Evolutionary conservation across 1,140 invertebrate genomes (phyloP), one percentile per base, ranked within the genome.

Genomic region (Acromyrmex charruanus): DNA sequence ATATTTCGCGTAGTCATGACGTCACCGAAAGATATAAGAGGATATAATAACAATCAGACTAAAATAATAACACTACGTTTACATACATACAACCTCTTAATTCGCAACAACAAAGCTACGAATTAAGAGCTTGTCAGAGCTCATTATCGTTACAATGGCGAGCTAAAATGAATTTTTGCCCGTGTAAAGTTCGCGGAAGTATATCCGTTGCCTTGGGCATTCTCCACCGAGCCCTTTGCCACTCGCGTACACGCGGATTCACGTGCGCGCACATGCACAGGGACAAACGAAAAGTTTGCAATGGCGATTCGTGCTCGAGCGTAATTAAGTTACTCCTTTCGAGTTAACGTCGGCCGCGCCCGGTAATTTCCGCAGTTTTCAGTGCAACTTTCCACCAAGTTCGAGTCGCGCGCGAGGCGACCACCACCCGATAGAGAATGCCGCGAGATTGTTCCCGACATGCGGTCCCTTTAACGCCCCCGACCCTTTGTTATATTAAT

Each of bases 321-420:
- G 87, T 92, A 91, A 92, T 92, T 87, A 89, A 92, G 87, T 92
- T 92, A 92, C 88, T 90, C 87, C 79, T 91, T 86, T 75, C 35
- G 58, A 86, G 85, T 89, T 89, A 89, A 74, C 84, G 61, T 61
- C 84, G 55, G 65, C 87, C 87, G 75, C 69, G 74, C 58, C 84
- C 68, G 31, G 69, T 86, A 88, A 89, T 89, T 89, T 89, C 87
- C 88, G 75, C 87, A 86, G 77, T 86, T 89, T 89, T 89, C 82
- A 77, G 55, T 28, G 53, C 51, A 75, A 89, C 84, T 86, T 89
- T 74, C 61, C 69, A 35, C 77, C 79, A 86, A 86, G 85, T 86
- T 86, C 21, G 49, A 66, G 80, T 72, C 59, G 80, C 71, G 85
- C 59, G 39, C 61, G 72, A 28, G 10, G 66, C 63, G 65, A 75